Conservation (phyloP, 2,888 invertebrate genomes). For the Orchesellides sinensis region DNA sequence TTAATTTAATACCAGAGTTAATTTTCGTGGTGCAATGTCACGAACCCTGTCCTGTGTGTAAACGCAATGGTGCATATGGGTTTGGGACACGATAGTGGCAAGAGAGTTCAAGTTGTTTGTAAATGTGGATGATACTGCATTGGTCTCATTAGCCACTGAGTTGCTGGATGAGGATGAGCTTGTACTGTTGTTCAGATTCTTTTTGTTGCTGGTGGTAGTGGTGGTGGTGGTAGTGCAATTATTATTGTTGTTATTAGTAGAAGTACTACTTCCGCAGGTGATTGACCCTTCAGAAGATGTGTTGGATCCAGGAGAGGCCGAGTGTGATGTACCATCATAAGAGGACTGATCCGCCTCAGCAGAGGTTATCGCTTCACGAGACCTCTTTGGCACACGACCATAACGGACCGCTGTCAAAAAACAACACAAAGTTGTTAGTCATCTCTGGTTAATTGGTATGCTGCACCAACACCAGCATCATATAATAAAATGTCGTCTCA, state of each 20-base stretch:
- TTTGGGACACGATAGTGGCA: constrained; percentile 77
- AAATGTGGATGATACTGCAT: constrained; percentile 83
- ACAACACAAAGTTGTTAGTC: constrained; percentile 47
- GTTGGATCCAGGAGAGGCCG: constrained; percentile 76
- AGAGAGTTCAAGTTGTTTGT: constrained; percentile 69
- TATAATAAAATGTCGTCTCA: too few species aligned
- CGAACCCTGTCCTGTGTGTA: constrained; percentile 87
- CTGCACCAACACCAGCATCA: constrained; percentile 40
- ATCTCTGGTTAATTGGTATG: constrained; percentile 53
- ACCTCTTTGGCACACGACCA: constrained; percentile 96
- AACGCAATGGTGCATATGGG: constrained; percentile 91
- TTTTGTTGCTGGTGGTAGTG: constrained; percentile 15
- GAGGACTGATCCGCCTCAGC: constrained; percentile 79
- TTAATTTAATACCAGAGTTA: constrained; percentile 67
- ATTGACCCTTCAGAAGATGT: constrained; percentile 73
- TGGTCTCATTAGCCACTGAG: constrained; percentile 74
- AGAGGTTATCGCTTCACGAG: constrained; percentile 84
- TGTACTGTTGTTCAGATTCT: constrained; percentile 49
- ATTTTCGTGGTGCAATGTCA: constrained; percentile 73
- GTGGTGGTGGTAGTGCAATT: constrained; percentile 74
- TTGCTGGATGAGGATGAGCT: constrained; percentile 32
- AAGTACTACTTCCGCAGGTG: constrained; percentile 70
- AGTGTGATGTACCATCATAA: constrained; percentile 75
- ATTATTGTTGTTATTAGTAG: constrained; percentile 31
- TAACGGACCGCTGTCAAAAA: constrained; percentile 90